Conservation (phyloP, 2,113 vertebrate genomes). For the Hippocampus mohnikei region DNA sequence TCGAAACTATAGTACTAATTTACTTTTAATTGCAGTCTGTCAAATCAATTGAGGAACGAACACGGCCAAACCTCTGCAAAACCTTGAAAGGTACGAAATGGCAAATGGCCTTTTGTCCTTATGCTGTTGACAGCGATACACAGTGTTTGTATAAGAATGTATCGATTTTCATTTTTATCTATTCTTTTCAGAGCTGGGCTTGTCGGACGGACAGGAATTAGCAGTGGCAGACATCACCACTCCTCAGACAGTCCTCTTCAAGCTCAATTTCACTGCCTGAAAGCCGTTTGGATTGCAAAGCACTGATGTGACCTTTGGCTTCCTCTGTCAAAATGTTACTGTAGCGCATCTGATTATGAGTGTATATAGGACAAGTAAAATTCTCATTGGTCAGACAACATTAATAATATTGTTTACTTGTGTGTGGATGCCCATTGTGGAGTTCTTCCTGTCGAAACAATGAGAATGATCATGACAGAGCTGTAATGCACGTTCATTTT, state of each 20-base stretch:
- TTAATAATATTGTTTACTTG: slow-evolving; percentile 35
- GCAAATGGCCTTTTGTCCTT: not conserved
- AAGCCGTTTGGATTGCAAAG: slow-evolving; percentile 1
- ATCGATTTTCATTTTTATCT: not conserved
- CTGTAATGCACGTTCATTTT: slow-evolving; percentile 55
- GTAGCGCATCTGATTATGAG: slow-evolving; percentile 34
- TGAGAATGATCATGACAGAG: slow-evolving; percentile 26
- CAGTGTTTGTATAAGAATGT: not conserved
- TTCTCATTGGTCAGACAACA: slow-evolving; percentile 10
- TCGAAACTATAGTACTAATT: not conserved
- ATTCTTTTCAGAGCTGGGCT: slow-evolving; percentile 77
- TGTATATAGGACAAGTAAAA: slow-evolving; percentile 42
- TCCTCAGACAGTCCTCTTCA: slow-evolving; percentile 91
- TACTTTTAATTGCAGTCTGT: slow-evolving; percentile 58
- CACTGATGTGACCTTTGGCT: slow-evolving; percentile 15
- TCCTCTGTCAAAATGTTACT: slow-evolving; percentile 22
- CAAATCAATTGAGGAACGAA: slow-evolving; percentile 90
- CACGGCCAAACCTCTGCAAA: slow-evolving; percentile 92
- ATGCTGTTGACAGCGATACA: not conserved
- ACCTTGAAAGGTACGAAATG: slow-evolving; percentile 84
- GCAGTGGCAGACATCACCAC: slow-evolving; percentile 92
- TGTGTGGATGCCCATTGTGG: slow-evolving; percentile 32
- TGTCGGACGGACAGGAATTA: slow-evolving; percentile 90
- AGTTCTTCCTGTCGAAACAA: slow-evolving; percentile 26
- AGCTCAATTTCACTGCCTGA: slow-evolving; percentile 88